Evolutionary conservation across 2,888 invertebrate genomes (phyloP), one percentile per base, ranked within the genome.

Genomic region (Lasius fuliginosus): DNA sequence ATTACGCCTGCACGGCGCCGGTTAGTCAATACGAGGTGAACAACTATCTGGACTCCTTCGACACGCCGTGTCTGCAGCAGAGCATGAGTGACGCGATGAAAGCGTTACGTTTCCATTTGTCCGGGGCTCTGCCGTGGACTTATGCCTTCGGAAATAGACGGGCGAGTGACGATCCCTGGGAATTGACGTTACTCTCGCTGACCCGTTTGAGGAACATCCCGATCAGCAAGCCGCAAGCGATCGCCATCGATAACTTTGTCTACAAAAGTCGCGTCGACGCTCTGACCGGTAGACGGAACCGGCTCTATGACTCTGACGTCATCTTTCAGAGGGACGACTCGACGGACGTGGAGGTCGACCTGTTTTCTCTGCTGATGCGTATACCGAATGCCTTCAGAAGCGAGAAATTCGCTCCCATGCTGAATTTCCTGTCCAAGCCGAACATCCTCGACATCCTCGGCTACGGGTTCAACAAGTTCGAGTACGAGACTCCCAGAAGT

Each of bases 401-500:
- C 8, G 82, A 86, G 30, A 49, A 67, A 6, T 87, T 84, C 27
- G 23, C 53, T 11, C 84, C 84, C 15, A 40, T 87, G 65, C 12
- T 87, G 23, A 76, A 68, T 33, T 84, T 86, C 23, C 27, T 84
- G 18, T 68, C 86, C 12, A 81, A 86, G 65, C 27, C 62, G 11
- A 86, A 86, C 53, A n/a, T 84, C 6, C 56, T 84, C 60, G 36
- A 81, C 5, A 30, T 75, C 30, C 81, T 86, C 58, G 60, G 84
- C 15, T 60, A 49, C n/a, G 65, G 49, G 30, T 86, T 86, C 73
- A 87, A 87, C 40, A 84, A 86, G n/a, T 87, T 87, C 12, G 81
- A 68, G 18, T 42, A 87, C 64, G 62, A 68, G 11, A 65, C 71
- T 18, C 73, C 86, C 12, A 64, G 71, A 27, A 23, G 23, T 5